A percentile compares a stretch with the other conserved stretches of the same genome.
These are phyloP conservation scores for Sebastes kiyomatsui DNA, from an alignment of 2,797 vertebrate species.

Conservation along the genomic window DNA sequence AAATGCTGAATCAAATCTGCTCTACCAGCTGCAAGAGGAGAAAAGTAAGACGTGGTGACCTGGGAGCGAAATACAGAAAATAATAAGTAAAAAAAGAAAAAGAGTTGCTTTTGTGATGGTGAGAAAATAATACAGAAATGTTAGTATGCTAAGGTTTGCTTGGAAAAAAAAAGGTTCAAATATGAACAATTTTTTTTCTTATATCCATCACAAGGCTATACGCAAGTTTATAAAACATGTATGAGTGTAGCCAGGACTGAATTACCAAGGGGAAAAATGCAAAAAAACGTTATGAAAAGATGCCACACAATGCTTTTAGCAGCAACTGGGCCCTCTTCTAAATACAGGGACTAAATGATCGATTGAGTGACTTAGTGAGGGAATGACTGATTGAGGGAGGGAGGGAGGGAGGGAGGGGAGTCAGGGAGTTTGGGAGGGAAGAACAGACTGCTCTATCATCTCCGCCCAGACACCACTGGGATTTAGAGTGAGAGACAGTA, in stretches of 20 bases:
- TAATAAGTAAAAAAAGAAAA: background rate
- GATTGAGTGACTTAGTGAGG: conserved; percentile 6
- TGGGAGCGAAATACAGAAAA: conserved; percentile 31
- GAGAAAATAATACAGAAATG: conserved; percentile 10
- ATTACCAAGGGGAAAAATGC: conserved; percentile 18
- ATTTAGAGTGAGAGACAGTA: conserved; percentile 63
- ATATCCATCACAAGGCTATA: conserved; percentile 5
- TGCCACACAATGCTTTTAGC: background rate
- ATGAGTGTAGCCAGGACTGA: conserved; percentile 6
- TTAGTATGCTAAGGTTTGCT: background rate
- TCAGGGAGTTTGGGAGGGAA: conserved; percentile 30
- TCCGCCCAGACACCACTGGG: conserved; percentile 66
- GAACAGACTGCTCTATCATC: conserved; percentile 63
- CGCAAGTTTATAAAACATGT: conserved; percentile 34
- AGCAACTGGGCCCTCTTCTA: background rate
- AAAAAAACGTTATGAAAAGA: conserved; percentile 24
- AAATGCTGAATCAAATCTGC: conserved; percentile 76
- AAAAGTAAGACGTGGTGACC: conserved; percentile 31
- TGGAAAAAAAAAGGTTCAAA: conserved; percentile 14
- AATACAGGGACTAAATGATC: background rate
- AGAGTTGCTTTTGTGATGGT: conserved; percentile 12
- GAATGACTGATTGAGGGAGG: conserved; percentile 11
- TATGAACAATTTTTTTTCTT: background rate
- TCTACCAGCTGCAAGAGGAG: conserved; percentile 57
- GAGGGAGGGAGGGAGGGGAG: background rate